Conservation (phyloP, 2,797 vertebrate species). For the Fundulus diaphanus region DNA sequence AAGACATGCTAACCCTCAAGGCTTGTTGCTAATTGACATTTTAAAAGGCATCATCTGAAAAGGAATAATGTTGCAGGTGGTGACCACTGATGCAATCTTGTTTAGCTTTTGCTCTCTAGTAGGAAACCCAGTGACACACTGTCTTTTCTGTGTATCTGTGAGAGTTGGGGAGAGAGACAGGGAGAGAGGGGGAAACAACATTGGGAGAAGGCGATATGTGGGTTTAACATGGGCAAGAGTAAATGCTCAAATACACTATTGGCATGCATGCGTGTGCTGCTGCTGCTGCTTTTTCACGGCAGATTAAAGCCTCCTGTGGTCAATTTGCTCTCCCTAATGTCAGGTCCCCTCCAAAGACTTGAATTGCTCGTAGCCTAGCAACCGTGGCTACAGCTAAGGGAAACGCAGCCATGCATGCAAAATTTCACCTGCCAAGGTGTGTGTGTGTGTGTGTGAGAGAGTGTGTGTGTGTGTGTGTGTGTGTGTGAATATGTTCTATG, state of each 20-base stretch:
- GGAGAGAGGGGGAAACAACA: not conserved
- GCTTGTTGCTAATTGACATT: not conserved
- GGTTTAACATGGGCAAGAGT: slow-evolving; percentile 32
- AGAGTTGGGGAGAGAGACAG: not conserved
- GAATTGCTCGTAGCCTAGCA: slow-evolving; percentile 95
- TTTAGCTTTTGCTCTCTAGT: not conserved
- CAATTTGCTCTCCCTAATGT: slow-evolving; percentile 99
- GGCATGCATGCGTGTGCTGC: slow-evolving; percentile 42
- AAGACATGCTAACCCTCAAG: not conserved
- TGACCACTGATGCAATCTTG: not conserved
- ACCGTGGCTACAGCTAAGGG: slow-evolving; percentile 89
- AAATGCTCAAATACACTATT: slow-evolving; percentile 56
- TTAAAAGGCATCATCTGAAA: not conserved
- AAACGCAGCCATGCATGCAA: slow-evolving; percentile 96
- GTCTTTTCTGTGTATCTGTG: slow-evolving; percentile 6
- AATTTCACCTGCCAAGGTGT: slow-evolving; percentile 89
- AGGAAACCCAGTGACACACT: not conserved
- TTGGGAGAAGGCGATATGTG: slow-evolving; percentile 10
- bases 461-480: slow-evolving; percentile 3
- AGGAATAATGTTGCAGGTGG: not conserved
- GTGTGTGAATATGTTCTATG: not conserved
- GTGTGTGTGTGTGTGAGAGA: slow-evolving; percentile 28
- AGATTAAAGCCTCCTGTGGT: slow-evolving; percentile 98
- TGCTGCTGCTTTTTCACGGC: slow-evolving; percentile 93
- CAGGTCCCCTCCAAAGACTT: slow-evolving; percentile 91